Conservation (phyloP, 2,113 vertebrate genomes). For the Anser brachyrhynchus region DNA sequence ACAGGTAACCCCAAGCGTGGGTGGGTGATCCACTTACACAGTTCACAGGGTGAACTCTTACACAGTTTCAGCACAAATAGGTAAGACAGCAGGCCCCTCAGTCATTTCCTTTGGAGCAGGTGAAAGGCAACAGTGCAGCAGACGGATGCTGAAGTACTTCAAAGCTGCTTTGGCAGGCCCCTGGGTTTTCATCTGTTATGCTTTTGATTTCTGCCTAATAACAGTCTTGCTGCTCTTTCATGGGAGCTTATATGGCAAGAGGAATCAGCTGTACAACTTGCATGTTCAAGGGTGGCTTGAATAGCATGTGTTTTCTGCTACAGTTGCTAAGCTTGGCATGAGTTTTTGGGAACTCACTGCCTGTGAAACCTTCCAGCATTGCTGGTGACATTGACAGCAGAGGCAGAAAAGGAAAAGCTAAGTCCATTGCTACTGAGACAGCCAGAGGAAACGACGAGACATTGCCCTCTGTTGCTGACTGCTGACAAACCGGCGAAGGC, state of each 20-base stretch:
- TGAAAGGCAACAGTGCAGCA: background rate
- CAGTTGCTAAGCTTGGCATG: background rate
- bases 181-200: background rate
- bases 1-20: background rate
- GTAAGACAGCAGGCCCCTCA: background rate
- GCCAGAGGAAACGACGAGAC: background rate
- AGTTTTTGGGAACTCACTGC: background rate
- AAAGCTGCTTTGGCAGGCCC: slow-evolving; percentile 30
- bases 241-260: background rate
- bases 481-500: background rate
- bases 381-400: background rate
- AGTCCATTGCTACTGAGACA: background rate
- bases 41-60: no score
- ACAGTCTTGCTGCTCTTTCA: slow-evolving; percentile 16
- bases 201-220: slow-evolving; percentile 55
- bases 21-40: background rate
- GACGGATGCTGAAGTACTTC: background rate
- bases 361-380: background rate
- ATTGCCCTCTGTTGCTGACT: background rate
- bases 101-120: background rate
- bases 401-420: background rate
- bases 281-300: background rate
- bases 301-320: background rate
- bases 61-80: background rate
- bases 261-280: background rate